These are phyloP conservation scores for Tribolium castaneum DNA, from an alignment of 1,140 invertebrate genomes.

Conservation along the genomic window DNA sequence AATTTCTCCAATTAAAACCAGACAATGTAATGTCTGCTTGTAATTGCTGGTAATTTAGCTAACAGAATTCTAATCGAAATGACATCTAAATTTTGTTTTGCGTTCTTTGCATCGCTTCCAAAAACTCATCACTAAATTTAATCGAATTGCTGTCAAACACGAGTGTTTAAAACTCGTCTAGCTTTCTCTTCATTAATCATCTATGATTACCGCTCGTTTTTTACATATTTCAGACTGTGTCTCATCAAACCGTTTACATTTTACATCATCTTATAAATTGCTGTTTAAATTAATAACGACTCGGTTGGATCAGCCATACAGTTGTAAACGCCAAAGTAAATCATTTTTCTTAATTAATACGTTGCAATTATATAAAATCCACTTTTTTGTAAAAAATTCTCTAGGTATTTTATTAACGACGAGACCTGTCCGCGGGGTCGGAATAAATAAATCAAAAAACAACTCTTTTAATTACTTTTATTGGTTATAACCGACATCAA, in stretches of 20 bases:
- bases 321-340: constrained; percentile 1
- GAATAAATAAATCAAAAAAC: not conserved
- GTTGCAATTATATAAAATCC: not conserved
- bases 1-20: not conserved
- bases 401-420: no score
- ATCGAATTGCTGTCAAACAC: constrained; percentile 30
- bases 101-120: not conserved
- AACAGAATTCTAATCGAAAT: not conserved
- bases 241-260: constrained; percentile 32
- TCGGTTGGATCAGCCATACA: not conserved
- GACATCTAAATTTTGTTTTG: not conserved
- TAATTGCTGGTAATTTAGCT: not conserved
- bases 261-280: constrained; percentile 19
- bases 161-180: constrained; percentile 20
- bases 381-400: no score
- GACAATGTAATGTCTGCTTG: not conserved
- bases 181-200: constrained; percentile 40
- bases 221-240: constrained; percentile 24
- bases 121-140: constrained; percentile 4
- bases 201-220: constrained; percentile 31
- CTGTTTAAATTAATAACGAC: constrained; percentile 26
- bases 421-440: not conserved
- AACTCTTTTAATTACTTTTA: constrained; percentile 28
- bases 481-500: not conserved
- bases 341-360: not conserved